Evolutionary conservation across 2,113 vertebrate genomes (phyloP).

Genomic region (Otus sunia): DNA sequence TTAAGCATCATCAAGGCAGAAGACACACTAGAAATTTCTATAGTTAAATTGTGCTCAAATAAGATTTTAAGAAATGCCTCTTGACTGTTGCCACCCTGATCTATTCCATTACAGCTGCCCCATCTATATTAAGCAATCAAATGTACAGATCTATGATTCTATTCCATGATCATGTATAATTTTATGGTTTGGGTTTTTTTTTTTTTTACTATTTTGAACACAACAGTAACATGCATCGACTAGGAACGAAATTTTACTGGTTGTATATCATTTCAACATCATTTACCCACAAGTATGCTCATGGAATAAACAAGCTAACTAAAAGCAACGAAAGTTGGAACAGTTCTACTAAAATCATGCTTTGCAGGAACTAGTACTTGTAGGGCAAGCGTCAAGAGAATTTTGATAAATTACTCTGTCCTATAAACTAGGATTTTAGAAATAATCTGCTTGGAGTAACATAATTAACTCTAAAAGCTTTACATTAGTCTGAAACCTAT

Average conservation of each 20-base stretch:
- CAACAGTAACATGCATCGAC: background rate
- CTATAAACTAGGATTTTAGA: background rate
- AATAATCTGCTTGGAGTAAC: background rate
- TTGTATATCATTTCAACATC: background rate
- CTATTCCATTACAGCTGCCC: background rate
- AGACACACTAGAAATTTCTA: background rate
- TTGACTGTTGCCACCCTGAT: background rate
- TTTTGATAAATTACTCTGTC: background rate
- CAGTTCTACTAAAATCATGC: background rate
- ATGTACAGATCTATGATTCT: rapidly evolving
- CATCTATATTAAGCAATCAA: background rate
- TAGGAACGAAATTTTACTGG: background rate
- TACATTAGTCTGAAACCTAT: background rate
- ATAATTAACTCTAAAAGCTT: background rate
- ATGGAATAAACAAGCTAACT: constrained; percentile 18
- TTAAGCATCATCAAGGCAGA: background rate
- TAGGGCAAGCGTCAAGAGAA: background rate
- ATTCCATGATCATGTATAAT: background rate
- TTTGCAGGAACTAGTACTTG: background rate
- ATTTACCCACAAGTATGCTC: background rate
- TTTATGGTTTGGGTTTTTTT: background rate
- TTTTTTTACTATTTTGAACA: background rate
- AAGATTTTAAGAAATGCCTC: background rate
- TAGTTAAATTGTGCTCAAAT: background rate
- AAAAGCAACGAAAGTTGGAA: background rate